Evolutionary conservation across 2,888 invertebrate genomes (phyloP).

Genomic region (Phymatocera aterrima): DNA sequence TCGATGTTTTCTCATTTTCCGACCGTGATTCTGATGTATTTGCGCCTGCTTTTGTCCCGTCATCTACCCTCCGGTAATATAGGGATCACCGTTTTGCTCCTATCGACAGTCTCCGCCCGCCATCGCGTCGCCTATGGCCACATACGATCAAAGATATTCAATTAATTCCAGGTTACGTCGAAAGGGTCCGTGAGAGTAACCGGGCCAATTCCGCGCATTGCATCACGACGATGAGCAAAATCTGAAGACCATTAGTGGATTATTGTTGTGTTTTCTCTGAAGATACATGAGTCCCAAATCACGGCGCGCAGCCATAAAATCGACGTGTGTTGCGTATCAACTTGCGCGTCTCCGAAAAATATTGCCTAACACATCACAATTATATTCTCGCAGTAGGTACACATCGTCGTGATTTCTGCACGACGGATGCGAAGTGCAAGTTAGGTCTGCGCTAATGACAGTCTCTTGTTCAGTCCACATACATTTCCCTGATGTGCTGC

Average conservation of each 20-base stretch:
- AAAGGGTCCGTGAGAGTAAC: background rate
- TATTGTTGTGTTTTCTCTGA: too few relatives aligned
- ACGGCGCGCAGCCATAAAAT: too few relatives aligned
- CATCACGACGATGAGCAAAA: background rate
- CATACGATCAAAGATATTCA: background rate
- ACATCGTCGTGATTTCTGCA: background rate
- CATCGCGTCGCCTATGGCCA: slow-evolving; percentile 21
- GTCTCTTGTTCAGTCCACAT: background rate
- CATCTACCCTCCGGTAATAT: background rate
- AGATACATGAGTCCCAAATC: too few relatives aligned
- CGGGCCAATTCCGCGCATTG: background rate
- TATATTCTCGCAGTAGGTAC: too few relatives aligned
- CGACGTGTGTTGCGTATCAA: too few relatives aligned
- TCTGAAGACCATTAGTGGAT: too few relatives aligned
- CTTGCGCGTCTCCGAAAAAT: too few relatives aligned
- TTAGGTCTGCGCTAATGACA: background rate
- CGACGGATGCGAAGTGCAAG: background rate
- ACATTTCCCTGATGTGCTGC: background rate
- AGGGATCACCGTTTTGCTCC: background rate
- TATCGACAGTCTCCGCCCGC: background rate
- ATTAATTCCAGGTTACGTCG: slow-evolving; percentile 16
- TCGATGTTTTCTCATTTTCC: slow-evolving; percentile 39
- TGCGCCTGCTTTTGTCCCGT: slow-evolving; percentile 27
- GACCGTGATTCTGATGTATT: slow-evolving; percentile 7
- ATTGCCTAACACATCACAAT: background rate